Evolutionary conservation across 2,888 invertebrate genomes (phyloP).

Genomic region (Tenthredo amoena): DNA sequence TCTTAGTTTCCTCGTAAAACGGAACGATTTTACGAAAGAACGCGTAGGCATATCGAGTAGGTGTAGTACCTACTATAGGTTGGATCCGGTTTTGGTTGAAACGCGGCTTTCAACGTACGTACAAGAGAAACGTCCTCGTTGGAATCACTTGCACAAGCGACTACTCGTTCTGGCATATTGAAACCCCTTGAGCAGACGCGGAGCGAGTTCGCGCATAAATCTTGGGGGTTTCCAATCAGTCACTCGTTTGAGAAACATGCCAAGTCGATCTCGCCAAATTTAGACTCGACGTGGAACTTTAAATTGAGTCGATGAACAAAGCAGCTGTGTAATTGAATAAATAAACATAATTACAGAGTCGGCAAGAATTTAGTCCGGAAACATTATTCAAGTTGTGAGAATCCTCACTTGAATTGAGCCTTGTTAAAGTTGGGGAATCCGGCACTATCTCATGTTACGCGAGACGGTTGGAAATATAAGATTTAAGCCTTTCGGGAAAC

Average conservation of each 20-base stretch:
- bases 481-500: slow-evolving; percentile 42
- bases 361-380: slow-evolving; percentile 33
- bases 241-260: slow-evolving; percentile 42
- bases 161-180: slow-evolving; percentile 45
- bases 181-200: slow-evolving; percentile 31
- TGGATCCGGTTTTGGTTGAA: slow-evolving; percentile 47
- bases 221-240: slow-evolving; percentile 45
- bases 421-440: slow-evolving; percentile 41
- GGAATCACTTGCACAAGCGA: slow-evolving; percentile 31
- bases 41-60: slow-evolving; percentile 48
- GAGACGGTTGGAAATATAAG: slow-evolving; percentile 24
- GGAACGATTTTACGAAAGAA: slow-evolving; percentile 47
- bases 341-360: slow-evolving; percentile 19
- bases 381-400: slow-evolving; percentile 44
- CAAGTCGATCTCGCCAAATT: slow-evolving; percentile 33
- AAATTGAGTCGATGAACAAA: slow-evolving; percentile 34
- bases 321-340: slow-evolving; percentile 44
- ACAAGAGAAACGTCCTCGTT: slow-evolving; percentile 50
- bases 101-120: slow-evolving; percentile 44
- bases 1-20: slow-evolving; percentile 27
- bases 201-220: slow-evolving; percentile 36
- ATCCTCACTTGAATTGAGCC: slow-evolving; percentile 4
- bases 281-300: slow-evolving; percentile 13
- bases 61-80: slow-evolving; percentile 42
- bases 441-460: slow-evolving; percentile 27